Conservation (phyloP, 2,113 vertebrate genomes). For the Corapipo altera region DNA sequence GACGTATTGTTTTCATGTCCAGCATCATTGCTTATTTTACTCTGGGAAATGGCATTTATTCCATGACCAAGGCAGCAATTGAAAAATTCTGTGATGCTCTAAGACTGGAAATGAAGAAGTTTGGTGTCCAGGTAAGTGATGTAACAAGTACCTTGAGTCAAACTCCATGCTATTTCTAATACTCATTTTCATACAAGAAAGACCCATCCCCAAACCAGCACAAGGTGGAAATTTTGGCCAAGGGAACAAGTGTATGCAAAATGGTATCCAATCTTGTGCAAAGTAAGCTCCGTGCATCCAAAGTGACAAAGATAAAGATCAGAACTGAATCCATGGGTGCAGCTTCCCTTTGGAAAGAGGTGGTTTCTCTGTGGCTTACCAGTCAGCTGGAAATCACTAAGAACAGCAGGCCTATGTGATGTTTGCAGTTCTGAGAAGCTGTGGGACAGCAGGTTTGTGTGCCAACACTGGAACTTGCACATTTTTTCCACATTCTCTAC, state of each 20-base stretch:
- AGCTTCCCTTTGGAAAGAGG: neutral
- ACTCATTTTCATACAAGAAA: neutral
- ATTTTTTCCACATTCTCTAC: neutral
- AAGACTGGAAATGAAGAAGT: conserved; percentile 81
- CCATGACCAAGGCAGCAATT: conserved; percentile 81
- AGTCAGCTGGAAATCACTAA: neutral
- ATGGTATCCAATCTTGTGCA: neutral
- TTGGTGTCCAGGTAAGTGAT: conserved; percentile 75
- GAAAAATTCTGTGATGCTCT: conserved; percentile 82
- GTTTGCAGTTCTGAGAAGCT: neutral
- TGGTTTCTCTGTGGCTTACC: neutral
- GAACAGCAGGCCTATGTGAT: neutral
- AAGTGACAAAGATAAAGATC: neutral
- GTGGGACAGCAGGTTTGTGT: neutral
- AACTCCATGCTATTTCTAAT: neutral
- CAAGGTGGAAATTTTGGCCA: neutral
- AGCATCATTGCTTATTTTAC: conserved; percentile 77
- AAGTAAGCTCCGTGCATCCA: neutral
- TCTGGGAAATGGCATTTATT: conserved; percentile 79
- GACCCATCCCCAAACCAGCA: neutral
- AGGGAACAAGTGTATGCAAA: neutral
- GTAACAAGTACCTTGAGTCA: neutral
- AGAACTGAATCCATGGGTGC: neutral
- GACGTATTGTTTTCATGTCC: conserved; percentile 80
- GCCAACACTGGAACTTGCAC: neutral